Evolutionary conservation across 2,113 vertebrate species (phyloP).

Genomic region (Thunnus thynnus): DNA sequence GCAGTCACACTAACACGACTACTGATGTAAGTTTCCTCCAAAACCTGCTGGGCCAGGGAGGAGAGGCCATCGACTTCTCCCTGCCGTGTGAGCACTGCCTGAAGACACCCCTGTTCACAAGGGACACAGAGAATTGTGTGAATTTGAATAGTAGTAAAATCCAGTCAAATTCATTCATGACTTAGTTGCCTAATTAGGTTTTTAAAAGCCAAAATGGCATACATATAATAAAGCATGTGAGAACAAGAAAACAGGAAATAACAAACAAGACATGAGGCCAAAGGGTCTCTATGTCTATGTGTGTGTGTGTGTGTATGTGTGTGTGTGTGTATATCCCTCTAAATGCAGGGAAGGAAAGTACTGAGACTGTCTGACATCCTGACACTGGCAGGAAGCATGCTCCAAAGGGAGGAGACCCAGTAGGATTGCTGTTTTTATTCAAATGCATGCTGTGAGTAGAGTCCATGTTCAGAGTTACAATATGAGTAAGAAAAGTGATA

Average conservation of each 20-base stretch:
- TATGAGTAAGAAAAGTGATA: slow-evolving; percentile 15
- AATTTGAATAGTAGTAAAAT: slow-evolving; percentile 10
- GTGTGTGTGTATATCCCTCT: neutral
- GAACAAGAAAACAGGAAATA: slow-evolving; percentile 6
- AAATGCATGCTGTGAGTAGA: slow-evolving; percentile 35
- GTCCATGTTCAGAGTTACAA: no score
- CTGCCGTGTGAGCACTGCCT: slow-evolving; percentile 87
- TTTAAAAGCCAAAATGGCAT: neutral
- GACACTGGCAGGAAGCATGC: slow-evolving; percentile 54
- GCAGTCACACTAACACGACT: slow-evolving; percentile 90
- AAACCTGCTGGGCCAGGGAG: slow-evolving; percentile 91
- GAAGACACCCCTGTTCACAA: slow-evolving; percentile 88
- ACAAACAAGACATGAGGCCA: slow-evolving; percentile 1
- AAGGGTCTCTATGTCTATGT: neutral
- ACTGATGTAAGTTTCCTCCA: slow-evolving; percentile 91
- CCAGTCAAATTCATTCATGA: slow-evolving; percentile 8
- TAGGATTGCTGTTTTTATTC: slow-evolving; percentile 34
- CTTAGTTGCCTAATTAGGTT: neutral
- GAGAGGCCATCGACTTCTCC: slow-evolving; percentile 94
- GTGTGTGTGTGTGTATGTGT: slow-evolving; percentile 2
- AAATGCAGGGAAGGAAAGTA: slow-evolving; percentile 48
- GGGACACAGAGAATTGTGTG: slow-evolving; percentile 17
- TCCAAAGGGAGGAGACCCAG: slow-evolving; percentile 42
- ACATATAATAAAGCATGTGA: neutral
- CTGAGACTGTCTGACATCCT: slow-evolving; percentile 55